Conservation (phyloP, 2,888 invertebrate species). For the Sinopyrophorus schimmeli region DNA sequence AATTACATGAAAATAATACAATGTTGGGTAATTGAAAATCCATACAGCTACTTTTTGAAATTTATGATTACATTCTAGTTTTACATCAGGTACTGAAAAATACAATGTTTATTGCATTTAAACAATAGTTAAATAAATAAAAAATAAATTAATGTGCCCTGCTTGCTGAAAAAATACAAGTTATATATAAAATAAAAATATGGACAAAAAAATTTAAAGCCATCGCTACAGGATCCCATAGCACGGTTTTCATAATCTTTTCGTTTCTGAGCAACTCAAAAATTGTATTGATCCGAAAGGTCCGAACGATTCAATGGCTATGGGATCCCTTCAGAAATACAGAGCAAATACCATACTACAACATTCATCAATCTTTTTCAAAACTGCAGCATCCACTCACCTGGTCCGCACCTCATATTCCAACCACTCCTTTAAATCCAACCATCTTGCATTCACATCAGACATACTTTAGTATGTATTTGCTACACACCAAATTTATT, state of each 20-base stretch:
- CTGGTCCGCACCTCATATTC: constrained; percentile 31
- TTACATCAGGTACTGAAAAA: constrained; percentile 24
- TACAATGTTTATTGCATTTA: constrained; percentile 26
- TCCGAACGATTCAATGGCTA: constrained; percentile 4
- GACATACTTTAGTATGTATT: constrained; percentile 49
- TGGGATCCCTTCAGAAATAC: constrained; percentile 38
- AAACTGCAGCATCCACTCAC: constrained; percentile 2
- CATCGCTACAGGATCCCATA: constrained; percentile 31
- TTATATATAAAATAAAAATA: constrained; percentile 24
- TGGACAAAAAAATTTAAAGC: constrained; percentile 21
- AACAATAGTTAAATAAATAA: constrained; percentile 23
- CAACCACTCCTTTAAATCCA: constrained; percentile 23
- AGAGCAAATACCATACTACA: constrained; percentile 53
- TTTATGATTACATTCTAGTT: too few relatives aligned
- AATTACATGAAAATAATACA: constrained; percentile 27
- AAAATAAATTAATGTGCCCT: constrained; percentile 25
- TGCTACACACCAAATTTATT: constrained; percentile 41
- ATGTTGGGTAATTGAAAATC: constrained; percentile 23
- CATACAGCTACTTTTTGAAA: too few relatives aligned
- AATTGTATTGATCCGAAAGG: too few relatives aligned
- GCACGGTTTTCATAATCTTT: too few relatives aligned
- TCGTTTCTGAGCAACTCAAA: too few relatives aligned
- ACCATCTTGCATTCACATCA: constrained; percentile 31
- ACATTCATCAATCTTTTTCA: constrained; percentile 37
- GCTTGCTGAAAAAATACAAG: constrained; percentile 32